phyloP scores from a whole-genome alignment of 2,888 invertebrate genomes.

The Linnaemya tessellans region DNA sequence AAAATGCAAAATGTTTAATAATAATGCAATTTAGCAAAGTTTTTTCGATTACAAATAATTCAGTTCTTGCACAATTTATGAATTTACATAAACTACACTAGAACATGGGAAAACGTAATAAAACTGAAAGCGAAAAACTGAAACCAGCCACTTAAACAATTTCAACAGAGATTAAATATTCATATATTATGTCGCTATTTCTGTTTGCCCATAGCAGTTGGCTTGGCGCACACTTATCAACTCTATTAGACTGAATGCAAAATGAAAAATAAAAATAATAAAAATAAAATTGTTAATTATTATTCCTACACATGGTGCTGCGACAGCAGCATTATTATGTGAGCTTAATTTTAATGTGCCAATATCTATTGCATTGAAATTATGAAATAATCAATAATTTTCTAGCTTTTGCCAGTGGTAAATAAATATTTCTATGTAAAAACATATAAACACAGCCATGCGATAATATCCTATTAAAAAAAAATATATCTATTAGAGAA shows the following conservation, averaged over 20 bases:
- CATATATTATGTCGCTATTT: neutral
- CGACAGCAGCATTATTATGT: neutral
- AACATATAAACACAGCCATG: neutral
- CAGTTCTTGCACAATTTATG: conserved; percentile 15
- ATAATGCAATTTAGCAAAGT: neutral
- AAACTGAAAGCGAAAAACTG: neutral
- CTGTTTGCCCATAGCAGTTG: neutral
- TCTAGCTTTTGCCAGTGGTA: neutral
- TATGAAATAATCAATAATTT: conserved; percentile 40
- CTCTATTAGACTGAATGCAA: neutral
- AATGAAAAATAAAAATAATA: conserved; percentile 2
- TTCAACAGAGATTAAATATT: conserved; percentile 15
- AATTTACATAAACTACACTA: conserved; percentile 12
- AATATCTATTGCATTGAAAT: conserved; percentile 38
- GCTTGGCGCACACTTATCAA: neutral
- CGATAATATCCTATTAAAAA: neutral
- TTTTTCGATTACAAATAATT: neutral
- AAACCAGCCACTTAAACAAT: conserved; percentile 13
- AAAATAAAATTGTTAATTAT: conserved; percentile 29
- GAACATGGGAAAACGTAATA: conserved; percentile 19
- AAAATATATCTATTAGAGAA: neutral
- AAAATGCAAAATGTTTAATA: neutral
- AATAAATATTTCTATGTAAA: neutral
- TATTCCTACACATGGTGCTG: conserved; percentile 27
- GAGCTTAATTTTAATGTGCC: conserved; percentile 24